Evolutionary conservation across 2,888 invertebrate genomes (phyloP).

Genomic region (Lysandra coridon): DNA sequence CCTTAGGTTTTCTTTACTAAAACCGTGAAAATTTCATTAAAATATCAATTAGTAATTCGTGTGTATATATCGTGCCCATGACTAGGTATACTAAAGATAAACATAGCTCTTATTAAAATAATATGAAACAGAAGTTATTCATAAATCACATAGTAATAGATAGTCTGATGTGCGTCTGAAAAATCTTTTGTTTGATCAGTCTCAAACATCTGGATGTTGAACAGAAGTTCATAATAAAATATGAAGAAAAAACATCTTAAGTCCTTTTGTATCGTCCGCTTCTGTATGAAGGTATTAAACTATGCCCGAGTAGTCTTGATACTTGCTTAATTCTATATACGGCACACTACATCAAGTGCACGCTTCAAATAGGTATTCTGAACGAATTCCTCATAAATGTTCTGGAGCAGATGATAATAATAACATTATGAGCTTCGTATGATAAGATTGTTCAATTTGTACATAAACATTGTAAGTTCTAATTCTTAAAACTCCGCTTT

Average conservation of each 20-base stretch:
- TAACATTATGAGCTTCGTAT: neutral
- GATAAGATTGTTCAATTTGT: neutral
- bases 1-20: no score
- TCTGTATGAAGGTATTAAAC: constrained; percentile 55
- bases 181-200: constrained; percentile 79
- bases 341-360: neutral
- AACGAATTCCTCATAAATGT: neutral
- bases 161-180: constrained; percentile 71
- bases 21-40: no score
- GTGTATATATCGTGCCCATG: no score
- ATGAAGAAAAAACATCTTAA: constrained; percentile 78
- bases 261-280: constrained; percentile 78
- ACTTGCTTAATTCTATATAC: constrained; percentile 46
- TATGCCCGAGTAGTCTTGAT: constrained; percentile 56
- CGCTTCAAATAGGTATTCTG: neutral
- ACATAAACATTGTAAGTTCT: constrained; percentile 41
- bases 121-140: constrained; percentile 65
- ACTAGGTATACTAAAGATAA: constrained; percentile 21
- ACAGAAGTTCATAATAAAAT: constrained; percentile 81
- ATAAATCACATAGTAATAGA: constrained; percentile 73
- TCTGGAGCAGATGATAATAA: neutral
- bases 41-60: no score
- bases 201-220: constrained; percentile 77
- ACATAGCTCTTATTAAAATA: constrained; percentile 50
- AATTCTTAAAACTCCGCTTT: constrained; percentile 47